Evolutionary conservation across 2,797 vertebrate species (phyloP), one percentile per base, ranked within the genome.

Genomic region (Myotis daubentonii): DNA sequence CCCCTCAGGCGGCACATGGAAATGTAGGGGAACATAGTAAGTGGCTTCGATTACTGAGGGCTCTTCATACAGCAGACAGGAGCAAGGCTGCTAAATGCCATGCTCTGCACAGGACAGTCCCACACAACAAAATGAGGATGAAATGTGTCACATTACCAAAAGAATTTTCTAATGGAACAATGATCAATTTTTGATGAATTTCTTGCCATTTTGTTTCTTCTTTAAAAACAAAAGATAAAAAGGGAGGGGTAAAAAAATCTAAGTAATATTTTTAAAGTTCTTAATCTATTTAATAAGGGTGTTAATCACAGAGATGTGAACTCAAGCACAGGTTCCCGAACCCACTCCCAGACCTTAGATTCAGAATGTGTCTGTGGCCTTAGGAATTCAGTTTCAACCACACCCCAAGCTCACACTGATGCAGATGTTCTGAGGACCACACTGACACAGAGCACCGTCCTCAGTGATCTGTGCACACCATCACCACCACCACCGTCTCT

Each of bases 121-220:
- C 65, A 76, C 53, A 33, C 23, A 13, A 41, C 33, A 76, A 75
- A 83, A 83, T 22, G 15, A 89, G 53, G 8, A 20, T 9, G 83
- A 79, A 70, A 62, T 1, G 8, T 13, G 17, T 28, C 22, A 0
- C 28, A 57, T 44, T 76, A 79, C 19, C 57, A 5, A 66, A 85
- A 72, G 22, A 83, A 79, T 13, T 30, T 81, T 44, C 80, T 78
- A 62, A 57, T 30, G 44, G 62, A 91, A 94, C 47, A 82, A 84
- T 19, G 1, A 93, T 55, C 60, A 57, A 38, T n/a, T 60, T 90
- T 70, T 74, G 38, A 75, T 19, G 4, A n/a, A 19, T 16, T 91
- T 96, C 74, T 85, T 91, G 38, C 8, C 51, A 68, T 23, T 68
- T 89, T 41, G 41, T 80, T 91, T 85, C 44, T 95, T 75, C 60